Conservation (phyloP, 1,140 invertebrate genomes). For the Euura saliciscinereae region DNA sequence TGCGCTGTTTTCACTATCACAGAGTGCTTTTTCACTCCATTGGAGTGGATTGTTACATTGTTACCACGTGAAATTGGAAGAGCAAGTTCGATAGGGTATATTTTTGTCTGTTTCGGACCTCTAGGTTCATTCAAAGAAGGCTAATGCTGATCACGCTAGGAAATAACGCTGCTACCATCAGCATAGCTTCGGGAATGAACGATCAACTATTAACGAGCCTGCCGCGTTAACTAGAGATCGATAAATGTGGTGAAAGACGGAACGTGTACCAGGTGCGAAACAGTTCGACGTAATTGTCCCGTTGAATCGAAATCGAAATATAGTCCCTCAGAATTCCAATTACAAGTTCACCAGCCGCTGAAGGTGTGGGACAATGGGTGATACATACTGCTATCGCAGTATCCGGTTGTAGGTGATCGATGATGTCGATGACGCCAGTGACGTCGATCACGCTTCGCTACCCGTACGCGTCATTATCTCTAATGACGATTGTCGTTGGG, state of each 20-base stretch:
- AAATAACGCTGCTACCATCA: too few relatives aligned
- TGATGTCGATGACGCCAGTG: neutral
- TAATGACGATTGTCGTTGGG: neutral
- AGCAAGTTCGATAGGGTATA: too few relatives aligned
- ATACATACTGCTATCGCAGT: neutral
- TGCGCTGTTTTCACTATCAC: too few relatives aligned
- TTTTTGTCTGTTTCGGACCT: too few relatives aligned
- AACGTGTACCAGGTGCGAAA: conserved; percentile 4
- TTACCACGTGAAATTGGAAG: too few relatives aligned
- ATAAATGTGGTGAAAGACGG: neutral
- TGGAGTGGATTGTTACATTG: too few relatives aligned
- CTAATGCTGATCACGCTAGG: too few relatives aligned
- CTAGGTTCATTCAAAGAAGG: too few relatives aligned
- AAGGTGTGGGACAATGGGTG: neutral
- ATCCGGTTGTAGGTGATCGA: neutral
- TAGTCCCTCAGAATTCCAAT: conserved; percentile 7
- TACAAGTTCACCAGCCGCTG: neutral
- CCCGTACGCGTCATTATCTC: neutral
- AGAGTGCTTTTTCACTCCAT: too few relatives aligned
- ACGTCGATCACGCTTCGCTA: neutral
- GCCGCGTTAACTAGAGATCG: neutral
- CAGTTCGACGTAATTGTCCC: conserved; percentile 2
- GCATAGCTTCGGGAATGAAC: too few relatives aligned
- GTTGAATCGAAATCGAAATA: conserved; percentile 5
- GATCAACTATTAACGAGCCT: neutral